Base-by-base conservation (phyloP, 2,888 invertebrate genomes). In the Hoplodrina blanda region DNA sequence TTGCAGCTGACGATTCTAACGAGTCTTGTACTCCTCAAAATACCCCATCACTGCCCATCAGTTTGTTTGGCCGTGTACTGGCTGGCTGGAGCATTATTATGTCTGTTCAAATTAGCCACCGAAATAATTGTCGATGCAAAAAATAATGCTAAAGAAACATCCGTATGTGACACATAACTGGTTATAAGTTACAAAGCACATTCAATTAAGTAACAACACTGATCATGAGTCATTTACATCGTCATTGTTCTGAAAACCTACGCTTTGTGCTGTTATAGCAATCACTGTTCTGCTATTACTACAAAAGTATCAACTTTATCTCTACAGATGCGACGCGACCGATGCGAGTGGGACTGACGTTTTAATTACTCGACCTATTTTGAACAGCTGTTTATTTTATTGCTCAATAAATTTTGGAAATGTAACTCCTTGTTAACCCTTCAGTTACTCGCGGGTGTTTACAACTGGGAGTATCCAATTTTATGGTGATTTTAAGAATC, bases 151-250 rank as follows among this genome's bases (percentile, higher is more conserved):
- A 44, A 54, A 57, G 46, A 71, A 71, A 78, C 67, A 73, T 78
- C 70, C 75, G 69, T 61, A 68, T 50, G 44, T 85, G 83, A 85
- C 78, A 63, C 83, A 81, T 73, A 60, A 54, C 25, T 57, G 44
- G 11, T 57, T 64, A 72, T 73, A 41, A 68, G 46, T 55, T 62
- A 62, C 64, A 72, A 72, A 73, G 53, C 60, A 69, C 57, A 68
- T 73, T 76, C 54, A 76, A 73, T 85, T 76, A 72, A 76, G 78
- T 73, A 73, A 73, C 65, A 72, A 69, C 52, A 62, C 44, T 54
- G 72, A 69, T 37, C 37, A 37, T 85, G 84, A 85, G 20, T 85
- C 85, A 85, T 33, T 73, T 64, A 19, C 37, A 75, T 33, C 59
- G 63, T 69, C 52, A 69, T 64, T 74, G 65, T 75, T 57, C 67